Percentiles rank a stretch among this genome's conserved stretches.
Conservation (phyloP, 2,888 invertebrate species). For the Drosophila maculinotata region DNA sequence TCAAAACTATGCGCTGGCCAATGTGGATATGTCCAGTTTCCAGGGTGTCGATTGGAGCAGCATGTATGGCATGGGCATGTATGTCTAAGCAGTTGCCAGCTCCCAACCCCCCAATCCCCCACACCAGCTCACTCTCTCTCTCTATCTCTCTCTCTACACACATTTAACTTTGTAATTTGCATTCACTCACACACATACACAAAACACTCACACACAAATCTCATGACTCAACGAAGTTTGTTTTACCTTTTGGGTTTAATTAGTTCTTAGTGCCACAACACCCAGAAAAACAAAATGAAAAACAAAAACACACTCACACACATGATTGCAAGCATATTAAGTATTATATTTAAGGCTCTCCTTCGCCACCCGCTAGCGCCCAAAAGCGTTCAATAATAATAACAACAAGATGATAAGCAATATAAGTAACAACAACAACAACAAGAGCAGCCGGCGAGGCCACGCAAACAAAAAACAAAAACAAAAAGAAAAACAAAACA, state of each 20-base stretch:
- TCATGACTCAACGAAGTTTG: slow-evolving; percentile 48
- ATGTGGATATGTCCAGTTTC: slow-evolving; percentile 96
- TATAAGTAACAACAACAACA: slow-evolving; percentile 46
- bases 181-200: slow-evolving; percentile 27
- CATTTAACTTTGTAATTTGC: slow-evolving; percentile 40
- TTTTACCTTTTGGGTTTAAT: slow-evolving; percentile 53
- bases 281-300: slow-evolving; percentile 25
- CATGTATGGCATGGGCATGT: slow-evolving; percentile 97
- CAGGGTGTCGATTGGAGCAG: slow-evolving; percentile 96
- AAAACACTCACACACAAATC: slow-evolving; percentile 30
- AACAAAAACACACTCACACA: slow-evolving; percentile 18
- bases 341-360: slow-evolving; percentile 74
- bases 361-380: slow-evolving; percentile 10
- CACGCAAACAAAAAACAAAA: slow-evolving; percentile 44
- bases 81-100: slow-evolving; percentile 86
- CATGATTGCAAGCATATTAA: slow-evolving; percentile 62
- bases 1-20: slow-evolving; percentile 92
- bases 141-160: background rate
- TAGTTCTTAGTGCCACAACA: slow-evolving; percentile 57
- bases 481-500: slow-evolving; percentile 39
- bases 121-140: too few relatives aligned
- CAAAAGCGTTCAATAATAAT: slow-evolving; percentile 56
- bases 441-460: slow-evolving; percentile 49
- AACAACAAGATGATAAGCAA: slow-evolving; percentile 61
- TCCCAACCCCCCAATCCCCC: background rate